Evolutionary conservation across 2,888 invertebrate species (phyloP).

Genomic region (Petrophora chlorosata): DNA sequence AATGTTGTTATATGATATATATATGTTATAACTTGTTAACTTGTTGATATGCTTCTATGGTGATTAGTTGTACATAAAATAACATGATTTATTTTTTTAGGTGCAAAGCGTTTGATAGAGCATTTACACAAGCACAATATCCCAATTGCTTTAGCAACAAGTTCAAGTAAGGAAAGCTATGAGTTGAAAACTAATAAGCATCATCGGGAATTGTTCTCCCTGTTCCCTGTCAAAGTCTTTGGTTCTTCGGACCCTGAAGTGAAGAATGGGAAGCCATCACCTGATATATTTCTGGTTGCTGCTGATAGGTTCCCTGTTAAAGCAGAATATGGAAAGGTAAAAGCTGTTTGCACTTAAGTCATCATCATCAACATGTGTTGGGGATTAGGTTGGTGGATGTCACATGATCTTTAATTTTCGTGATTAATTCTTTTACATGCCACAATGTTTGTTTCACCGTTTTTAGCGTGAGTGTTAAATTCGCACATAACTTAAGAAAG

Average conservation of each 20-base stretch:
- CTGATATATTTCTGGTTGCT: constrained; percentile 93
- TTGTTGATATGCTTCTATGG: no score
- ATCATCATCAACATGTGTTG: no score
- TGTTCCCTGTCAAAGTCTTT: constrained; percentile 89
- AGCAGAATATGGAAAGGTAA: constrained; percentile 83
- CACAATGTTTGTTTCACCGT: no score
- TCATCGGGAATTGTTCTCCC: constrained; percentile 85
- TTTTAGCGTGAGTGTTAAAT: no score
- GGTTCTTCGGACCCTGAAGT: constrained; percentile 94
- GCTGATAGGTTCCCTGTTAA: constrained; percentile 88
- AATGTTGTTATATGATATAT: no score
- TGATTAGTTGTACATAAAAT: background rate
- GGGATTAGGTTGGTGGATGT: no score
- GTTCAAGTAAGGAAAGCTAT: constrained; percentile 89
- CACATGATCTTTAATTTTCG: no score
- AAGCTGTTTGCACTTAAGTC: constrained; percentile 1
- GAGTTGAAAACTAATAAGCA: constrained; percentile 87
- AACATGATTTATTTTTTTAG: constrained; percentile 61
- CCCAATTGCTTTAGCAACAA: constrained; percentile 94
- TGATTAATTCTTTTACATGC: no score
- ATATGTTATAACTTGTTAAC: no score
- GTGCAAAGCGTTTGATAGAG: constrained; percentile 88
- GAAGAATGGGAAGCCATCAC: constrained; percentile 92
- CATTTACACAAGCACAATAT: constrained; percentile 89
- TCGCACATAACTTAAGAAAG: no score